Percentiles rank a stretch among this genome's conserved stretches.
phyloP scores from a whole-genome alignment of 2,888 invertebrate species.

The Pollenia griseotomentosa region DNA sequence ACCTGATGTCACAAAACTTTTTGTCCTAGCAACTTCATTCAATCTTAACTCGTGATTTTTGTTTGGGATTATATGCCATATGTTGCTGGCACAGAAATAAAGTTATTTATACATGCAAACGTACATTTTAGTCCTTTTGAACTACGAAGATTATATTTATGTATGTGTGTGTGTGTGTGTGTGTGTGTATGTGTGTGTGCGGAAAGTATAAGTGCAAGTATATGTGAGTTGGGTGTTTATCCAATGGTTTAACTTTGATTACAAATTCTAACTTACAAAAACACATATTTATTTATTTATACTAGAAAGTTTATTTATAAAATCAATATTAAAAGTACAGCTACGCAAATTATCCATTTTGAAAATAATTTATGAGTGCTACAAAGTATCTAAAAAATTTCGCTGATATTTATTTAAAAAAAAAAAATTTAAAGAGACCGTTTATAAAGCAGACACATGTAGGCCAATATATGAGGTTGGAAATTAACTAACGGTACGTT shows the following conservation, averaged over 20 bases:
- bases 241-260: slow-evolving; percentile 79
- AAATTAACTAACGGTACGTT: too few relatives aligned
- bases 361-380: too few relatives aligned
- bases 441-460: too few relatives aligned
- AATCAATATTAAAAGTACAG: not conserved
- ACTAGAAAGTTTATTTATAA: not conserved
- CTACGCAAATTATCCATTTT: too few relatives aligned
- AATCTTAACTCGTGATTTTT: slow-evolving; percentile 46
- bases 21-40: slow-evolving; percentile 36
- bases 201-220: not conserved
- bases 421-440: too few relatives aligned
- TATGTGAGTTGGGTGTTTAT: slow-evolving; percentile 63
- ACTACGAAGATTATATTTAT: too few relatives aligned
- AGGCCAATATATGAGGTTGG: too few relatives aligned
- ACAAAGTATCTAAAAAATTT: too few relatives aligned
- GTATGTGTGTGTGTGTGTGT: not conserved
- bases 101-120: not conserved
- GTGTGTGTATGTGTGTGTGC: not conserved
- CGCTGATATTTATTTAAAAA: too few relatives aligned
- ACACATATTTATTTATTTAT: not conserved
- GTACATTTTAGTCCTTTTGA: not conserved
- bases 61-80: slow-evolving; percentile 32
- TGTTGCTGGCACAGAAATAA: slow-evolving; percentile 5
- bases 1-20: slow-evolving; percentile 79
- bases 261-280: slow-evolving; percentile 75